A percentile compares a stretch with the other conserved stretches of the same genome.
These are phyloP conservation scores for Gymnothorax reevesii DNA, from an alignment of 2,797 vertebrate species.

Conservation along the genomic window DNA sequence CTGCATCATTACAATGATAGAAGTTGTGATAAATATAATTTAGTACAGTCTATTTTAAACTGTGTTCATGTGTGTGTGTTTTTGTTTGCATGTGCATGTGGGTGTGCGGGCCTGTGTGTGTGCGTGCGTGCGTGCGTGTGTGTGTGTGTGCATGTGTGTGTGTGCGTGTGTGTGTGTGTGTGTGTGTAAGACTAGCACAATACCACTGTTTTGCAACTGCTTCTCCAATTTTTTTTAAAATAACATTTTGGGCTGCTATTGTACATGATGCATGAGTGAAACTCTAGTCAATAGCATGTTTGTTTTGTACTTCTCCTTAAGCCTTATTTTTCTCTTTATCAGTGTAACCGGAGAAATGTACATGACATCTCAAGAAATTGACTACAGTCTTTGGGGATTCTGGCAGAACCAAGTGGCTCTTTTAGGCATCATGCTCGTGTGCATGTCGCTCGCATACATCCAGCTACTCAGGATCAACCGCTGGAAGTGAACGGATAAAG, in stretches of 20 bases:
- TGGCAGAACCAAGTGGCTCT: conserved; percentile 80
- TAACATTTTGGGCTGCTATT: neutral
- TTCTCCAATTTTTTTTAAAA: neutral
- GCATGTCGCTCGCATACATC: conserved; percentile 70
- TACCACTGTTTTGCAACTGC: neutral
- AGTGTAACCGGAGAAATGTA: conserved; percentile 69
- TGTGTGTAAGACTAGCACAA: neutral
- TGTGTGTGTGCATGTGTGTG: neutral
- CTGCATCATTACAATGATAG: neutral
- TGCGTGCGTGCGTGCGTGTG: neutral
- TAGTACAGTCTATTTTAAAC: neutral
- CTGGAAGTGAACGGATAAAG: conserved; percentile 69
- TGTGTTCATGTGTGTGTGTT: neutral
- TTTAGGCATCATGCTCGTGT: conserved; percentile 64
- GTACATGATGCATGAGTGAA: neutral
- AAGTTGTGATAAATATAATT: neutral
- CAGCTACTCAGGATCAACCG: conserved; percentile 76
- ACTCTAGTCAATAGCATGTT: neutral
- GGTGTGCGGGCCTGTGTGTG: neutral
- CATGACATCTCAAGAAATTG: conserved; percentile 60
- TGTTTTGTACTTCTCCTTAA: neutral
- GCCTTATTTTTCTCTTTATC: conserved; percentile 25
- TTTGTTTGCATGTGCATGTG: neutral
- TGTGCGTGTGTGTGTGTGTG: neutral
- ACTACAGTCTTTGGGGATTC: conserved; percentile 78